These are phyloP conservation scores for Caranx melampygus DNA, from an alignment of 2,113 vertebrate genomes.

Conservation along the genomic window DNA sequence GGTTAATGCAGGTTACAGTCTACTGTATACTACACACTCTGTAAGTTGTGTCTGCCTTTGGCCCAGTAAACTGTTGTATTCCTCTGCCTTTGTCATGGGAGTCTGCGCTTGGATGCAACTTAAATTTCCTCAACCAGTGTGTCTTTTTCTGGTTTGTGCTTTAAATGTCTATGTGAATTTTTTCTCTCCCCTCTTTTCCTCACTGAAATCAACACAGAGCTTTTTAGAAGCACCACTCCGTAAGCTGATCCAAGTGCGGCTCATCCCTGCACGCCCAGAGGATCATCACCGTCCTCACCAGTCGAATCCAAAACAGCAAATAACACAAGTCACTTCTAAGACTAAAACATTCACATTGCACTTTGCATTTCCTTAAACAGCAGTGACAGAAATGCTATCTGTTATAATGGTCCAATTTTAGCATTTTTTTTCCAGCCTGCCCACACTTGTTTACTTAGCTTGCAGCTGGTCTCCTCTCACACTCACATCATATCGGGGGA, in stretches of 20 bases:
- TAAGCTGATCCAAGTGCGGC: constrained; percentile 2
- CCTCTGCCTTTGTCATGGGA: not conserved
- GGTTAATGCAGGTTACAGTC: too few species aligned
- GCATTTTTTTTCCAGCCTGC: constrained; percentile 1
- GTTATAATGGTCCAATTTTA: constrained; percentile 1
- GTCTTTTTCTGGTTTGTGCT: not conserved
- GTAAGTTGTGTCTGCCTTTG: too few species aligned
- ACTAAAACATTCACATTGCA: not conserved
- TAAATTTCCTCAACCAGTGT: not conserved
- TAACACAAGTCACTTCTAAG: not conserved
- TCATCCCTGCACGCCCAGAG: not conserved
- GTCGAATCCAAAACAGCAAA: constrained; percentile 10
- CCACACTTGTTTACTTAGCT: constrained; percentile 27
- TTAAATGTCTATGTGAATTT: not conserved
- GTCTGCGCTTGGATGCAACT: not conserved
- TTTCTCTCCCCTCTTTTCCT: not conserved
- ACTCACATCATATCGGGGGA: constrained; percentile 11
- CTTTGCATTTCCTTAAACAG: constrained; percentile 10
- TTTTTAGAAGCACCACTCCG: not conserved
- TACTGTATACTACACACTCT: too few species aligned
- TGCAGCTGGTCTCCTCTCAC: not conserved
- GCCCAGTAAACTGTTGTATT: not conserved
- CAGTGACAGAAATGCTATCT: not conserved
- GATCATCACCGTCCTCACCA: not conserved
- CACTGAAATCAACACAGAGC: not conserved